Evolutionary conservation across 2,888 invertebrate genomes (phyloP).

Genomic region (Cosmorhoe ocellata): DNA sequence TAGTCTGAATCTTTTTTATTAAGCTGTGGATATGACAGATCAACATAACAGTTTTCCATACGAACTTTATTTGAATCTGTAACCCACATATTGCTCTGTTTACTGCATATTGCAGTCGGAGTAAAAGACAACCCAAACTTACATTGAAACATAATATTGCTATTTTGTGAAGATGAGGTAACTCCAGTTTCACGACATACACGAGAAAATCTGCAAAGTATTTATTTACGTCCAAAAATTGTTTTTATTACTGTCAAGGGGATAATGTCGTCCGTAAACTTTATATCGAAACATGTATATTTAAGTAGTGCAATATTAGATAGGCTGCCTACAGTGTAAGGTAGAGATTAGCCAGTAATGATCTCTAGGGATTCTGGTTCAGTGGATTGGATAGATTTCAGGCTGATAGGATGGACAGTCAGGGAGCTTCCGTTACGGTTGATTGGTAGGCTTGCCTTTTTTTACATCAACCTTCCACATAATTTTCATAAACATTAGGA

Average conservation of each 20-base stretch:
- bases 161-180: conserved; percentile 3
- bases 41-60: too few relatives aligned
- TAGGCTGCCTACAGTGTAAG: not conserved
- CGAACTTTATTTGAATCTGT: too few relatives aligned
- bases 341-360: conserved; percentile 4
- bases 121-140: not conserved
- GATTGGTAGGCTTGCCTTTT: not conserved
- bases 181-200: conserved; percentile 21
- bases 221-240: conserved; percentile 26
- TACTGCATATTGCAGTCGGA: not conserved
- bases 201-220: conserved; percentile 25
- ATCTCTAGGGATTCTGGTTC: conserved; percentile 9
- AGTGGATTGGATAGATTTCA: conserved; percentile 15
- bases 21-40: too few relatives aligned
- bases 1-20: too few relatives aligned
- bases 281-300: conserved; percentile 35
- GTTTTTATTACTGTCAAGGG: conserved; percentile 25
- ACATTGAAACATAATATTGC: not conserved
- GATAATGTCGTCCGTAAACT: conserved; percentile 29
- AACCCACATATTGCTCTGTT: not conserved
- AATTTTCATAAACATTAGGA: too few relatives aligned
- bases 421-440: conserved; percentile 5
- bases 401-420: conserved; percentile 9
- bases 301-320: conserved; percentile 21
- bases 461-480: too few relatives aligned